These are phyloP conservation scores for Nymphalis io DNA, from an alignment of 1,140 invertebrate species.

Conservation along the genomic window DNA sequence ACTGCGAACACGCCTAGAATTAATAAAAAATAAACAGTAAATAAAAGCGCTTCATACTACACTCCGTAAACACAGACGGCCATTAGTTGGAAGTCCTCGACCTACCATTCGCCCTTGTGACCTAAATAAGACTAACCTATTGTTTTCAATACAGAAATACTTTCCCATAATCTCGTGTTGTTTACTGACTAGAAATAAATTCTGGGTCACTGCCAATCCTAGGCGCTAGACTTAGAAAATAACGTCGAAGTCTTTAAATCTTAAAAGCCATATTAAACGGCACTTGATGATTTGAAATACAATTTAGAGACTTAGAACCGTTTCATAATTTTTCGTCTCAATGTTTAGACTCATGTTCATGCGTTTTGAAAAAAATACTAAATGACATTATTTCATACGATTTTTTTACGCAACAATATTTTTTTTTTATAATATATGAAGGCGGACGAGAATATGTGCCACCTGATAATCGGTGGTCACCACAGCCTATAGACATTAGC, in stretches of 20 bases:
- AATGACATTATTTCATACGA: no score
- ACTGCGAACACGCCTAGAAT: not conserved
- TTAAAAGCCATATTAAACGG: not conserved
- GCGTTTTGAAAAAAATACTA: no score
- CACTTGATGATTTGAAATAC: not conserved
- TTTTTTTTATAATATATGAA: no score
- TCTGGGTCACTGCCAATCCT: constrained; percentile 36
- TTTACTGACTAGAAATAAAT: constrained; percentile 26
- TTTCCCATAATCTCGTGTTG: constrained; percentile 30
- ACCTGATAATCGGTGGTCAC: no score
- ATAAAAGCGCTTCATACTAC: not conserved
- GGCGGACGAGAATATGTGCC: no score
- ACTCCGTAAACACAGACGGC: not conserved
- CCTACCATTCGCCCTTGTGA: constrained; percentile 41
- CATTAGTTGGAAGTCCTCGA: constrained; percentile 36
- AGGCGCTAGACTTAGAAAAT: constrained; percentile 28
- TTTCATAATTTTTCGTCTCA: no score
- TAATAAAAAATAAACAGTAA: not conserved
- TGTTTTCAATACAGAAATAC: constrained; percentile 35
- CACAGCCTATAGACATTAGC: no score
- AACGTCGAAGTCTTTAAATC: not conserved
- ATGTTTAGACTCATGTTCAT: no score
- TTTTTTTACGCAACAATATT: no score
- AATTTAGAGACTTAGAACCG: not conserved
- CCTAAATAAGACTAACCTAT: constrained; percentile 44